Percentiles rank a stretch among this genome's conserved stretches.
phyloP scores from a whole-genome alignment of 2,797 vertebrate genomes.

The Acanthiza pusilla region DNA sequence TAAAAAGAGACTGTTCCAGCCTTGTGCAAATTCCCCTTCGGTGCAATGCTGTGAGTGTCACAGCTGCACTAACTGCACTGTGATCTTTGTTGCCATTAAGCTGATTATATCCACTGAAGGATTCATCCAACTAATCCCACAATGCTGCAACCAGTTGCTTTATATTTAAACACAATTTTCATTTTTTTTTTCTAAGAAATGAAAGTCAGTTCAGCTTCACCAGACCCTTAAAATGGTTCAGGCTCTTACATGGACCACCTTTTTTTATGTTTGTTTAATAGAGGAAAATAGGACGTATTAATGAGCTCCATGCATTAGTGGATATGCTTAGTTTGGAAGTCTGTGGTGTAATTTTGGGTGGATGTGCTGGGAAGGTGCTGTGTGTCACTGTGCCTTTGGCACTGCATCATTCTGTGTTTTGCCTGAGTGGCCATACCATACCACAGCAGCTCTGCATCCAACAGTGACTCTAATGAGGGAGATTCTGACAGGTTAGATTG shows the following conservation, averaged over 20 bases:
- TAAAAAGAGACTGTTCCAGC: neutral
- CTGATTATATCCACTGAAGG: conserved; percentile 48
- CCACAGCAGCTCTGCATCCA: neutral
- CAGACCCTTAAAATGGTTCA: neutral
- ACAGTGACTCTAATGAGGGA: neutral
- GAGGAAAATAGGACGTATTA: neutral
- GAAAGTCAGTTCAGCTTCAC: neutral
- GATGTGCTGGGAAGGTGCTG: neutral
- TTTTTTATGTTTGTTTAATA: neutral
- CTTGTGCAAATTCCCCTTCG: neutral
- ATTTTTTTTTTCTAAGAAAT: neutral
- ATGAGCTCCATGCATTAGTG: neutral
- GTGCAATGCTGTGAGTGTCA: conserved; percentile 24
- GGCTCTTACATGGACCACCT: neutral
- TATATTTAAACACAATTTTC: neutral
- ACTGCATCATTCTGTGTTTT: neutral
- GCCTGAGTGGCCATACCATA: neutral
- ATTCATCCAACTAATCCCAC: conserved; percentile 55
- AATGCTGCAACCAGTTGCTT: conserved; percentile 40
- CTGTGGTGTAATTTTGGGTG: neutral
- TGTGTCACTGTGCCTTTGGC: neutral
- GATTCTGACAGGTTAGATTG: conserved; percentile 9
- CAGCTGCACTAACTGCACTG: conserved; percentile 28
- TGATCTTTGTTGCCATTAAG: conserved; percentile 65
- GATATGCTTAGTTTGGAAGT: neutral